These are phyloP conservation scores for Poecilia wingei DNA, from an alignment of 2,797 vertebrate species.

Conservation along the genomic window DNA sequence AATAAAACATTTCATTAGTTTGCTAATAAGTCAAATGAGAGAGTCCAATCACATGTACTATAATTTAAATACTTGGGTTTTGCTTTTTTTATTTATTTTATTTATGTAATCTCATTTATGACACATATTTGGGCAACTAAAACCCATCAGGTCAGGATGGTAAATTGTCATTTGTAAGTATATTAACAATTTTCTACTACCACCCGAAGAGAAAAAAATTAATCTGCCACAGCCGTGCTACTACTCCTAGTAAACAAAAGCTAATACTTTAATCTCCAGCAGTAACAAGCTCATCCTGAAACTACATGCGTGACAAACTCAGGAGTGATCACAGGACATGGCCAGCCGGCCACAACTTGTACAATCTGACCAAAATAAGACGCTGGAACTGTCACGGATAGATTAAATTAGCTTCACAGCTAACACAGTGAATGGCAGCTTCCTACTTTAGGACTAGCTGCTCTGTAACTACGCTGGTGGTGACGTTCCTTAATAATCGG, in stretches of 20 bases:
- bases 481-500: not conserved
- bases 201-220: not conserved
- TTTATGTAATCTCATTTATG: slow-evolving; percentile 4
- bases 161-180: not conserved
- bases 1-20: no score
- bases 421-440: not conserved
- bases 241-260: slow-evolving; percentile 62
- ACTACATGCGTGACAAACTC: slow-evolving; percentile 28
- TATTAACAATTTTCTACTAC: not conserved
- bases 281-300: slow-evolving; percentile 31
- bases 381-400: not conserved
- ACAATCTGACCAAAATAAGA: slow-evolving; percentile 42
- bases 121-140: not conserved
- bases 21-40: not conserved
- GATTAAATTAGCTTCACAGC: slow-evolving; percentile 15
- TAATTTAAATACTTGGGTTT: not conserved
- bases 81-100: not conserved
- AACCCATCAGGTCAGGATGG: not conserved
- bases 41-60: not conserved
- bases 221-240: not conserved
- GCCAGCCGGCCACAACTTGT: slow-evolving; percentile 12
- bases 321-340: slow-evolving; percentile 32
- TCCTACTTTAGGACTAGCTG: not conserved
- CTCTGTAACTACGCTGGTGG: not conserved
- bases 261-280: slow-evolving; percentile 80